These are phyloP conservation scores for Nyctibius bracteatus DNA, from an alignment of 2,113 vertebrate genomes.

Conservation along the genomic window DNA sequence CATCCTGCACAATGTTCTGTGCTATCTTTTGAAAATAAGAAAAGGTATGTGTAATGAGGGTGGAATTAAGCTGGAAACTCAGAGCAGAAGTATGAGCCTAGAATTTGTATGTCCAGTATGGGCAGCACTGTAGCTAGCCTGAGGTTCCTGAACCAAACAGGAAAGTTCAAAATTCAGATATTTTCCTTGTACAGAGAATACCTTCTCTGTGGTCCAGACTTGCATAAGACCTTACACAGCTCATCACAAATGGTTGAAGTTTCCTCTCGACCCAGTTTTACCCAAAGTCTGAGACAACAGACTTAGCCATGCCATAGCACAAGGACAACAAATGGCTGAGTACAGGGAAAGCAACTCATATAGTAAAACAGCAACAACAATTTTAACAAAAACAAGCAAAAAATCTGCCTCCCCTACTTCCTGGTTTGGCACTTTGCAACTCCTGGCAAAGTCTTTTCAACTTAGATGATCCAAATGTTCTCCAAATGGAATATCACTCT, in stretches of 20 bases:
- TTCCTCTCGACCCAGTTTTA: not conserved
- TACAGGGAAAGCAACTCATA: not conserved
- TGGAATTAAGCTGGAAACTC: not conserved
- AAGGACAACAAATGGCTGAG: not conserved
- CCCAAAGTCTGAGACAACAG: not conserved
- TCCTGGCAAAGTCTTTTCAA: not conserved
- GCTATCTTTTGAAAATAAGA: not conserved
- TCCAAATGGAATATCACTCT: not conserved
- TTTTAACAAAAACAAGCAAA: not conserved
- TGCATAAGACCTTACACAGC: not conserved
- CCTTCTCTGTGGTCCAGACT: not conserved
- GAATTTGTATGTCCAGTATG: fast-evolving
- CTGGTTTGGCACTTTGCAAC: not conserved
- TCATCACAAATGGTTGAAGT: not conserved
- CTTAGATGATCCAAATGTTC: not conserved
- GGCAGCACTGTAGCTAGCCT: not conserved
- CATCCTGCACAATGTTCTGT: not conserved
- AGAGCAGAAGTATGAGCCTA: not conserved
- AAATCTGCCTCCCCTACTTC: not conserved
- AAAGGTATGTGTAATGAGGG: fast-evolving
- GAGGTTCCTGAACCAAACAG: not conserved
- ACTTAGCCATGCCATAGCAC: not conserved
- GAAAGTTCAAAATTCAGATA: not conserved
- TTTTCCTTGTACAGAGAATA: not conserved
- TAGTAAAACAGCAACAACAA: not conserved